Percentiles rank a stretch among this genome's conserved stretches.
phyloP scores from a whole-genome alignment of 2,113 vertebrate species.

The Tragelaphus strepsiceros region DNA sequence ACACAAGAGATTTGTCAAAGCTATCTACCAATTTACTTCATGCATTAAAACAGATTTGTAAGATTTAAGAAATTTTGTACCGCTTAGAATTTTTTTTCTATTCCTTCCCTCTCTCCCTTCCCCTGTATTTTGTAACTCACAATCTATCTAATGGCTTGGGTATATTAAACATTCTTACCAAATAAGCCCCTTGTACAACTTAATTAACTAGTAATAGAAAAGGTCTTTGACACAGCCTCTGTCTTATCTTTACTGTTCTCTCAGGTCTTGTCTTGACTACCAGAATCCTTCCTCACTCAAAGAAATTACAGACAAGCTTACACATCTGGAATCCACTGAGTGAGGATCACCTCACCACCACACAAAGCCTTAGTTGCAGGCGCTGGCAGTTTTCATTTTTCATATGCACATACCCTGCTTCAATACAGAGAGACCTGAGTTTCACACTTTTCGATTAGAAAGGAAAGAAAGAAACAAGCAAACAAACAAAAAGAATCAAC shows the following conservation, averaged over 20 bases:
- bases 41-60: not conserved
- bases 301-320: not conserved
- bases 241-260: not conserved
- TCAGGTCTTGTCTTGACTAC: not conserved
- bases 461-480: not conserved
- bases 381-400: not conserved
- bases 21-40: not conserved
- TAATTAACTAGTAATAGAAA: not conserved
- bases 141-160: not conserved
- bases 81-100: not conserved
- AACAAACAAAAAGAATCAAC: not conserved
- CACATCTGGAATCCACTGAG: slow-evolving; percentile 1
- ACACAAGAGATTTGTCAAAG: not conserved
- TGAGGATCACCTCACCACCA: not conserved
- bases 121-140: not conserved
- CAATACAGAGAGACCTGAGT: not conserved
- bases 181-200: not conserved
- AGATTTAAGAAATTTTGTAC: not conserved
- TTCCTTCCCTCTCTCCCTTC: not conserved
- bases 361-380: not conserved
- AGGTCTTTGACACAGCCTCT: not conserved
- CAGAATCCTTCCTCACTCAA: not conserved
- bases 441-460: not conserved
- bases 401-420: not conserved
- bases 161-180: not conserved